These are phyloP conservation scores for Galerucella calmariensis DNA, from an alignment of 2,888 invertebrate species.

Conservation along the genomic window DNA sequence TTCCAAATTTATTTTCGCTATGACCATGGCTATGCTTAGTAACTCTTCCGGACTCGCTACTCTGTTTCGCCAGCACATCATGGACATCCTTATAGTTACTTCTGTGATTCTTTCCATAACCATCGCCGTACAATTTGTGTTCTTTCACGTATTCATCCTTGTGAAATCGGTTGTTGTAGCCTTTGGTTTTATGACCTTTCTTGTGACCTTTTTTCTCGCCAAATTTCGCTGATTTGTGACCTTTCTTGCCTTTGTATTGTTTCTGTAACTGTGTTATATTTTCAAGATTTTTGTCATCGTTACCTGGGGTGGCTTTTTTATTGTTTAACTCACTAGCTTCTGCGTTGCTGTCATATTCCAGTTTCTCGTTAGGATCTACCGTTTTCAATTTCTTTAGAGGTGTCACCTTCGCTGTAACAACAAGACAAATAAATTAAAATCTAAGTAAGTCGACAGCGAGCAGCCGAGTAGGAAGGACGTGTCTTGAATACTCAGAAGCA, in stretches of 20 bases:
- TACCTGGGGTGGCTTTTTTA: slow-evolving; percentile 69
- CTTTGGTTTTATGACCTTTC: slow-evolving; percentile 81
- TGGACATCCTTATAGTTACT: slow-evolving; percentile 6
- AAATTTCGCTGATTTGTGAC: slow-evolving; percentile 75
- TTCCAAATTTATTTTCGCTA: slow-evolving; percentile 18
- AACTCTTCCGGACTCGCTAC: slow-evolving; percentile 7
- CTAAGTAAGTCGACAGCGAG: too few species aligned
- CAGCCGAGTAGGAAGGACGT: too few species aligned
- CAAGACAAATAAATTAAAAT: not conserved
- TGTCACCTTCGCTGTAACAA: not conserved
- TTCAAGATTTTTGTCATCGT: slow-evolving; percentile 59
- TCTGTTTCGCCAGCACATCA: not conserved
- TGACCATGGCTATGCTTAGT: slow-evolving; percentile 11
- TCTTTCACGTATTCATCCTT: slow-evolving; percentile 83
- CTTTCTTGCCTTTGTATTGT: slow-evolving; percentile 75
- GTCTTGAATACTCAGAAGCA: too few species aligned
- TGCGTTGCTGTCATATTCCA: slow-evolving; percentile 62
- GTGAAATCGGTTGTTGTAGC: slow-evolving; percentile 82
- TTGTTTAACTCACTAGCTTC: slow-evolving; percentile 56
- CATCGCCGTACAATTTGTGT: slow-evolving; percentile 70
- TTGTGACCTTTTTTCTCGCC: slow-evolving; percentile 82
- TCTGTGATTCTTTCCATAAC: slow-evolving; percentile 7
- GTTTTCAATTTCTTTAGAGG: not conserved
- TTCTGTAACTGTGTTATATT: slow-evolving; percentile 72
- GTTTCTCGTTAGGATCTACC: not conserved